phyloP scores from a whole-genome alignment of 1,140 invertebrate species.

The Nasonia longicornis region DNA sequence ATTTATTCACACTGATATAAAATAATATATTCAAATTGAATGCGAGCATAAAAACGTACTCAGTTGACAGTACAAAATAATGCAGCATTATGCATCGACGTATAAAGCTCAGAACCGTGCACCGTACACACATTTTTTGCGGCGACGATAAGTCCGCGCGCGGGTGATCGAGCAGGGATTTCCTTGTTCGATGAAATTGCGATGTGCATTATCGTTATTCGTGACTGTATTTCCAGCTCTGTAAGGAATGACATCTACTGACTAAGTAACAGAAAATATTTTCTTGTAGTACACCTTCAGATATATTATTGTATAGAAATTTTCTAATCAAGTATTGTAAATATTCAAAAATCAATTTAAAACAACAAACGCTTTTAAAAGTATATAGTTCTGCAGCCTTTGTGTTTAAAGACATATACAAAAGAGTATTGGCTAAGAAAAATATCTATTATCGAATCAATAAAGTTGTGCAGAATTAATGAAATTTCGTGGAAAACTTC shows the following conservation, averaged over 20 bases:
- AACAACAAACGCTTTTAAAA: no score
- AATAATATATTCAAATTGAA: no score
- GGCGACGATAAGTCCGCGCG: neutral
- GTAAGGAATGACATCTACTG: neutral
- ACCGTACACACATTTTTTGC: neutral
- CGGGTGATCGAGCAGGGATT: conserved; percentile 9
- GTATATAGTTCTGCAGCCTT: no score
- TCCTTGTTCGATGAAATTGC: conserved; percentile 16
- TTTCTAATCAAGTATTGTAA: no score
- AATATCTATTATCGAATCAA: no score
- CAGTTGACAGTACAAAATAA: neutral
- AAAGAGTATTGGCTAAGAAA: no score
- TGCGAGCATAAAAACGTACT: neutral
- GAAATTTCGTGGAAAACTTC: no score
- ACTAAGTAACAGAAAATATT: neutral
- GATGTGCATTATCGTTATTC: neutral
- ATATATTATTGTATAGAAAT: no score
- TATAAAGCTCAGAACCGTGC: neutral
- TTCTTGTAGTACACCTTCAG: neutral
- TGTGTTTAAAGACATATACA: no score
- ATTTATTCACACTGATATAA: no score
- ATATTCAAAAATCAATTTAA: no score
- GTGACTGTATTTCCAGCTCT: neutral
- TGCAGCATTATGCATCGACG: neutral
- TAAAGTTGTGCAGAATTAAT: no score